Conservation (phyloP, 1,140 invertebrate species). For the Paralvinella palmiformis region DNA sequence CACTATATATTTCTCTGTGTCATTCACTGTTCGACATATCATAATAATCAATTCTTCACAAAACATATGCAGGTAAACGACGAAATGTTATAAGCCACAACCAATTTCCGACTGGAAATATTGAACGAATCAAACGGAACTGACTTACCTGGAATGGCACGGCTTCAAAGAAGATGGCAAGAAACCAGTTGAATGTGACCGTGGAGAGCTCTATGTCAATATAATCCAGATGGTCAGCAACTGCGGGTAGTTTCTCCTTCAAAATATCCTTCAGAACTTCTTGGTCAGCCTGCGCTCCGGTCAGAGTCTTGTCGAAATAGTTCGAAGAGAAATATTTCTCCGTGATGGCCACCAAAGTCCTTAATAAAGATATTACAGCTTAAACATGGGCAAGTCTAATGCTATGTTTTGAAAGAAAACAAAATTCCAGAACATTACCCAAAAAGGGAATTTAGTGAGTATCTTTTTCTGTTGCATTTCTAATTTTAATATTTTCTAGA, state of each 20-base stretch:
- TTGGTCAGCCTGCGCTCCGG: conserved; percentile 55
- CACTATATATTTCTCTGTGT: too few relatives aligned
- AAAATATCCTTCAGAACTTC: conserved; percentile 53
- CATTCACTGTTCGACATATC: too few relatives aligned
- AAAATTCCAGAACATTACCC: background rate
- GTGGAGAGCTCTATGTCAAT: conserved; percentile 55
- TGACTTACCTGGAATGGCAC: conserved; percentile 53
- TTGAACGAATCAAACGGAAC: too few relatives aligned
- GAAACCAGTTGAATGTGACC: conserved; percentile 56
- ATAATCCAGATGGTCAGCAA: conserved; percentile 49
- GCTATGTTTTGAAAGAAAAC: background rate
- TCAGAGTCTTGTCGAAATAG: conserved; percentile 54
- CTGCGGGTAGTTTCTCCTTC: conserved; percentile 47
- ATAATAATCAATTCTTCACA: too few relatives aligned
- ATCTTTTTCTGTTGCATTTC: background rate
- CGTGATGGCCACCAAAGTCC: conserved; percentile 53
- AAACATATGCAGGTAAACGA: too few relatives aligned
- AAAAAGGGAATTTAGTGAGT: background rate
- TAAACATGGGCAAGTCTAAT: background rate
- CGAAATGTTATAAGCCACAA: too few relatives aligned
- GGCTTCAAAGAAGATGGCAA: conserved; percentile 56
- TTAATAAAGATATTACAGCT: too few relatives aligned
- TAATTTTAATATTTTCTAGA: too few relatives aligned
- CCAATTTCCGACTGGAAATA: too few relatives aligned
- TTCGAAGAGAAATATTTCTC: conserved; percentile 52